Evolutionary conservation across 1,140 invertebrate genomes (phyloP).

Genomic region (Magallana angulata): DNA sequence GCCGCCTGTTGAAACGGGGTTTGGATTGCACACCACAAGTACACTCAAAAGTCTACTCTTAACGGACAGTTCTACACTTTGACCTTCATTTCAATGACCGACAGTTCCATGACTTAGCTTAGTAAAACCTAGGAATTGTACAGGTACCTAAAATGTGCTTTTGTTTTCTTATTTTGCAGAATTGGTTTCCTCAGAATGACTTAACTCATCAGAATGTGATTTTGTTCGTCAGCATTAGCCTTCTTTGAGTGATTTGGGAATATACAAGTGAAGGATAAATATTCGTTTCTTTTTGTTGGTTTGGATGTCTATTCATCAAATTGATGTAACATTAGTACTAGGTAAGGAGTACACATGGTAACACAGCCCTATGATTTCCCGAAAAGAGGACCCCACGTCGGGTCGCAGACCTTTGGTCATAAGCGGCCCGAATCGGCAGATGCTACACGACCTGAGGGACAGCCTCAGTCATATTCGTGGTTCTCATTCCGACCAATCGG

Average conservation of each 20-base stretch:
- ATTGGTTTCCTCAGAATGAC: background rate
- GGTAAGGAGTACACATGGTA: slow-evolving; percentile 31
- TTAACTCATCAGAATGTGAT: slow-evolving; percentile 23
- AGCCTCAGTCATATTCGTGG: slow-evolving; percentile 72
- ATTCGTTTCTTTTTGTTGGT: background rate
- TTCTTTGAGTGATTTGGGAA: background rate
- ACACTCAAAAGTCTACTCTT: background rate
- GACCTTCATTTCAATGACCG: background rate
- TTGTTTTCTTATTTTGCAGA: slow-evolving; percentile 14
- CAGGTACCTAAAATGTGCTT: background rate
- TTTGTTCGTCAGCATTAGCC: background rate
- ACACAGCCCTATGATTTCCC: slow-evolving; percentile 33
- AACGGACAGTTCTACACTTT: background rate
- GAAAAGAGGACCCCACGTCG: slow-evolving; percentile 53
- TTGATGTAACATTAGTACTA: background rate
- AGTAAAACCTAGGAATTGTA: too few relatives aligned
- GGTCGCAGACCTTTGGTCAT: slow-evolving; percentile 73
- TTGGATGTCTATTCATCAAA: background rate
- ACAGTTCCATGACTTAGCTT: background rate
- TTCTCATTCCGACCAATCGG: slow-evolving; percentile 53
- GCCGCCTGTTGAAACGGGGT: too few relatives aligned
- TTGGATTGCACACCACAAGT: too few relatives aligned
- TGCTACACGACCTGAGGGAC: slow-evolving; percentile 76
- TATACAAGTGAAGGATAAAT: slow-evolving; percentile 24
- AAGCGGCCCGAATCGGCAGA: slow-evolving; percentile 74